Evolutionary conservation across 2,797 vertebrate genomes (phyloP).

Genomic region (Semaprochilodus insignis): DNA sequence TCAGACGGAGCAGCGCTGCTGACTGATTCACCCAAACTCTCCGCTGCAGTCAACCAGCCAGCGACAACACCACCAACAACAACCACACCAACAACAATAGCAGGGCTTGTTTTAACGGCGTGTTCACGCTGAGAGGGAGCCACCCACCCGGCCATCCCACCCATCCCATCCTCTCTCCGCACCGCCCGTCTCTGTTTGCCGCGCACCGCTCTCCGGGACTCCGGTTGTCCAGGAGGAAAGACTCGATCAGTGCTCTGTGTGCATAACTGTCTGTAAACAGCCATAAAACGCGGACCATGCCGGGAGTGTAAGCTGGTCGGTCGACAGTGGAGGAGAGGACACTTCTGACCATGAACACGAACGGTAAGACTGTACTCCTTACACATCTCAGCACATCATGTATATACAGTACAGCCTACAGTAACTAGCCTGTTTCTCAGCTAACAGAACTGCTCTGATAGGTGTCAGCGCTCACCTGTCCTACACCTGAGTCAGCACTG

Average conservation of each 20-base stretch:
- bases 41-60: not conserved
- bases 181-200: not conserved
- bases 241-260: not conserved
- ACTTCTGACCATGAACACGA: conserved; percentile 43
- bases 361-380: conserved; percentile 28
- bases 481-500: not conserved
- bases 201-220: not conserved
- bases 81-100: no score
- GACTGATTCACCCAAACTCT: not conserved
- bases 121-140: not conserved
- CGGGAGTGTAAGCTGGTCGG: conserved; percentile 1
- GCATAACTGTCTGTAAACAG: not conserved
- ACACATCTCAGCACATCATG: not conserved
- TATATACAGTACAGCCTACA: no score
- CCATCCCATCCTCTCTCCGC: not conserved
- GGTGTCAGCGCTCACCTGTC: not conserved
- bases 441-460: not conserved
- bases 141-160: not conserved
- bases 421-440: no score
- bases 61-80: not conserved
- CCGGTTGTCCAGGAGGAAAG: not conserved
- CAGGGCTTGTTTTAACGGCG: not conserved
- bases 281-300: not conserved
- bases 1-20: not conserved
- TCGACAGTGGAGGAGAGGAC: not conserved